Conservation (phyloP, 1,140 invertebrate species). For the Hestina assimilis region DNA sequence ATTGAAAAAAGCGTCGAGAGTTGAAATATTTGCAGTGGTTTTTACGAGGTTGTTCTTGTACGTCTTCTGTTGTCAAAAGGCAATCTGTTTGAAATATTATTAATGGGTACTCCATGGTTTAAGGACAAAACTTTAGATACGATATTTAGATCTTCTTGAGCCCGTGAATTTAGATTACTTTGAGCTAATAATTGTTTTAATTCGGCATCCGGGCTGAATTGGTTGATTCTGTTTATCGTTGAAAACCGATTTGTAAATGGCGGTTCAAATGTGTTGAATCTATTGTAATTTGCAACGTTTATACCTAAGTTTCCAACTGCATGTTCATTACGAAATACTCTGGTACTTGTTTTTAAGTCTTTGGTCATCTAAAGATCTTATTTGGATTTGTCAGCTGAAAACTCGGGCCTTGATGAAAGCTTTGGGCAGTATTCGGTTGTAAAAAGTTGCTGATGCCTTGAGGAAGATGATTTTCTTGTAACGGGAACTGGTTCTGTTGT, state of each 20-base stretch:
- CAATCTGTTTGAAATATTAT: slow-evolving; percentile 54
- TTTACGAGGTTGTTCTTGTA: slow-evolving; percentile 32
- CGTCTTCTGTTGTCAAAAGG: slow-evolving; percentile 60
- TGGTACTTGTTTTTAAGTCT: slow-evolving; percentile 56
- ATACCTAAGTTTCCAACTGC: slow-evolving; percentile 80
- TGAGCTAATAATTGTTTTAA: slow-evolving; percentile 82
- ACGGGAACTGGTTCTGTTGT: slow-evolving; percentile 64
- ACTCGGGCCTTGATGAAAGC: slow-evolving; percentile 45
- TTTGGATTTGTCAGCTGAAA: slow-evolving; percentile 43
- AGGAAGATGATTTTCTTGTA: slow-evolving; percentile 75
- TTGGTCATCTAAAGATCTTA: slow-evolving; percentile 40
- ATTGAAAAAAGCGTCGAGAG: too few relatives aligned
- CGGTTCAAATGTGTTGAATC: slow-evolving; percentile 55
- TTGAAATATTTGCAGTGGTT: background rate
- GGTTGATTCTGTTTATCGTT: slow-evolving; percentile 45
- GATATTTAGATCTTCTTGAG: slow-evolving; percentile 86
- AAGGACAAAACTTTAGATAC: slow-evolving; percentile 88
- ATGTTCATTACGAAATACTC: slow-evolving; percentile 72
- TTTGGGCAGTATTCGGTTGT: slow-evolving; percentile 47
- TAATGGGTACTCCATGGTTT: slow-evolving; percentile 81
- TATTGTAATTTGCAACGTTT: slow-evolving; percentile 59
- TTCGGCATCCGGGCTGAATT: slow-evolving; percentile 77
- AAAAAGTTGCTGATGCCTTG: slow-evolving; percentile 67
- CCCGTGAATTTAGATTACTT: slow-evolving; percentile 80
- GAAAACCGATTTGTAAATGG: slow-evolving; percentile 56